Evolutionary conservation across 1,140 invertebrate genomes (phyloP).

Genomic region (Eueides isabella): DNA sequence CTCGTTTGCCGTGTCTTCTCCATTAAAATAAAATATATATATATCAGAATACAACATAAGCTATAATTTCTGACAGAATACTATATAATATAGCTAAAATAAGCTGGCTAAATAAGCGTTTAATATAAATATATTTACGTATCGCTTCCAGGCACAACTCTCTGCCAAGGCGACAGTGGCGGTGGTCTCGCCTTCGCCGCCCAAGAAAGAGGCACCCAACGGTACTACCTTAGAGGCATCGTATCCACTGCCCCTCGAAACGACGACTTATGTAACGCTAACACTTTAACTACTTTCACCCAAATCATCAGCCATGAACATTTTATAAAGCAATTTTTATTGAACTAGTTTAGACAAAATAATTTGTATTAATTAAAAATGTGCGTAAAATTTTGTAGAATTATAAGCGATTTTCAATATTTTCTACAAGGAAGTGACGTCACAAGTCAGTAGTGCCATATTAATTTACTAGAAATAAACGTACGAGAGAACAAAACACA

Average conservation of each 20-base stretch:
- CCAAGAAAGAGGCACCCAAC: slow-evolving; percentile 30
- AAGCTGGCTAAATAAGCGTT: too few species aligned
- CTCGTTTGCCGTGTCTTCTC: too few species aligned
- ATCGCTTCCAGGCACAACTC: slow-evolving; percentile 46
- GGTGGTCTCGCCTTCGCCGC: slow-evolving; percentile 61
- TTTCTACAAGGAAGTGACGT: neutral
- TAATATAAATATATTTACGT: neutral
- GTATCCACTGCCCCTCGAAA: slow-evolving; percentile 58
- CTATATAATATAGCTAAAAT: too few species aligned
- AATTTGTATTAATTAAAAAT: neutral
- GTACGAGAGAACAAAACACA: too few species aligned
- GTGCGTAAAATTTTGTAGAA: neutral
- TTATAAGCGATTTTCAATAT: neutral
- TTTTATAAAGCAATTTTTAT: slow-evolving; percentile 47
- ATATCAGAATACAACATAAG: too few species aligned
- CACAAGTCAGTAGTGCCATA: neutral
- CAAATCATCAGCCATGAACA: slow-evolving; percentile 53
- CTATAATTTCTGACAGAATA: too few species aligned
- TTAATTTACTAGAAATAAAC: too few species aligned
- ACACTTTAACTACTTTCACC: slow-evolving; percentile 58
- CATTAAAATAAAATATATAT: too few species aligned
- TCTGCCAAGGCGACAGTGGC: slow-evolving; percentile 69
- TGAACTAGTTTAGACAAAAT: too few species aligned
- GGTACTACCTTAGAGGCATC: slow-evolving; percentile 62
- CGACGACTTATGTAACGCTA: slow-evolving; percentile 49